Evolutionary conservation across 37 sponge, comb jelly and placozoan species (phyloP), one percentile per base, ranked within the genome.

Genomic region (Spongia lamella): DNA sequence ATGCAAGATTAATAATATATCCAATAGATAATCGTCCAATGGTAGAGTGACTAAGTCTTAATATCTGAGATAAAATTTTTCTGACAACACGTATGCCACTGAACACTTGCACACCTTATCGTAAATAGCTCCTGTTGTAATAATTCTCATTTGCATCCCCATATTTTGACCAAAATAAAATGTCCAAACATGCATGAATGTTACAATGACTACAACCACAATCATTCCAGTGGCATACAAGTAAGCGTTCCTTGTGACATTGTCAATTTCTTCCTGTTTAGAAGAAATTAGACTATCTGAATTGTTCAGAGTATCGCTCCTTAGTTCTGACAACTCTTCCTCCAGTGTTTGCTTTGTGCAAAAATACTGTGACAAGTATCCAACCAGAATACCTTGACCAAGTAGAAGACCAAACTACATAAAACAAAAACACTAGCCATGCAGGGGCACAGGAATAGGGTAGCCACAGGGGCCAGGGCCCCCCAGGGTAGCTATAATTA

Each of bases 1-100:
- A 83, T 2, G 83, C 87, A 3, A 91, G 75, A 59, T 91, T 91
- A 31, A 91, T 63, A 11, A 91, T 58, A 67, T 81, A 82, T 26
- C 91, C 91, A 49, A 58, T 73, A 36, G 91, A 63, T 2, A 81
- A 29, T 63, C 68, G 26, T 20, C 75, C 70, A 25, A 91, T 53
- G 25, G 83, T 76, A 7, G 49, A 59, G 50, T 82, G 83, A 79
- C 71, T 82, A 36, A 91, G 61, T 20, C 9, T 33, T 7, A 91
- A 61, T 9, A 83, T 26, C 87, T 91, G 74, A 7, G 49, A 21
- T 38, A 52, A n/a, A n/a, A n/a, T n/a, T n/a, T n/a, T n/a, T n/a
- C n/a, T n/a, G n/a, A n/a, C n/a, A n/a, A n/a, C n/a, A n/a, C n/a
- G 19, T 52, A 52, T 52, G 19, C 19, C 16, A 20, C 16, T 19